phyloP scores from a whole-genome alignment of 2,113 vertebrate genomes.

The Castor canadensis region DNA sequence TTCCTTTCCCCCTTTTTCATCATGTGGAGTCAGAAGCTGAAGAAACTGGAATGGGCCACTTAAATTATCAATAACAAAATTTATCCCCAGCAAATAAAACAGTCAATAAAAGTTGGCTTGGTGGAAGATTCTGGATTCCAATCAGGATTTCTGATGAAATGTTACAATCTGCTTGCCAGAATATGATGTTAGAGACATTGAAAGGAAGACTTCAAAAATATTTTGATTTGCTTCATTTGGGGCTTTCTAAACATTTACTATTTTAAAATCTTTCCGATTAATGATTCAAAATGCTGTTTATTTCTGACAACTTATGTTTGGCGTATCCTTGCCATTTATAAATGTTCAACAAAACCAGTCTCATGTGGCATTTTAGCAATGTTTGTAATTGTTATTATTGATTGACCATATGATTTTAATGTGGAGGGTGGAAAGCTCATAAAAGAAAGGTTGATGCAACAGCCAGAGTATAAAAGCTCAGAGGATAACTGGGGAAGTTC shows the following conservation, averaged over 20 bases:
- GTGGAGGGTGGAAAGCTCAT: neutral
- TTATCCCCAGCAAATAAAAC: neutral
- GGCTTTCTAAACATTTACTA: slow-evolving; percentile 77
- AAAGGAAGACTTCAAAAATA: slow-evolving; percentile 71
- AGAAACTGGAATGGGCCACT: neutral
- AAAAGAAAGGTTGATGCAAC: neutral
- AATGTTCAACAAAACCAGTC: slow-evolving; percentile 45
- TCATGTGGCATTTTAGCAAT: slow-evolving; percentile 20
- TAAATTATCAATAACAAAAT: neutral
- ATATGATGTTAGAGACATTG: slow-evolving; percentile 62
- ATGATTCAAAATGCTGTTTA: slow-evolving; percentile 65
- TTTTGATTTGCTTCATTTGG: slow-evolving; percentile 76
- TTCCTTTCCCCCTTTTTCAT: neutral
- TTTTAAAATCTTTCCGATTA: slow-evolving; percentile 62
- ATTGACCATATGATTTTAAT: neutral
- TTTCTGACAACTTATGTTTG: slow-evolving; percentile 61
- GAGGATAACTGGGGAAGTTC: neutral
- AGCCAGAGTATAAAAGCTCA: neutral
- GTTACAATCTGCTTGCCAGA: slow-evolving; percentile 61
- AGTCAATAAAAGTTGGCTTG: slow-evolving; percentile 5
- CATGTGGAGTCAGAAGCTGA: neutral
- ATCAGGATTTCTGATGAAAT: slow-evolving; percentile 64
- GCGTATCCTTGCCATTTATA: slow-evolving; percentile 53
- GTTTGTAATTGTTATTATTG: neutral
- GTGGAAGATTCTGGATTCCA: slow-evolving; percentile 56